These are phyloP conservation scores for Mercenaria mercenaria DNA, from an alignment of 1,140 invertebrate genomes.

Conservation along the genomic window DNA sequence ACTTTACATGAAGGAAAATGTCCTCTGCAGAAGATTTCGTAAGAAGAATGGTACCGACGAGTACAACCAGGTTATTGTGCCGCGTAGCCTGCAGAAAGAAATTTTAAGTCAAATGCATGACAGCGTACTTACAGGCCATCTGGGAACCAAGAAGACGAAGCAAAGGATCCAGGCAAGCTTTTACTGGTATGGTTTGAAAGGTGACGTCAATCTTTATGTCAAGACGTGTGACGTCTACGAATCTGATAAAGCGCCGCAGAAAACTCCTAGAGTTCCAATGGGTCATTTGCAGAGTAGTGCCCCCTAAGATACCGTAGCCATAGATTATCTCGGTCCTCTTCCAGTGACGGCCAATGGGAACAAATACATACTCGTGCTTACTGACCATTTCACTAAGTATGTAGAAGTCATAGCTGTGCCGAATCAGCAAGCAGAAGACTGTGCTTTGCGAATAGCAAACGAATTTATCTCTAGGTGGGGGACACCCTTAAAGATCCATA, in stretches of 20 bases:
- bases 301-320: neutral
- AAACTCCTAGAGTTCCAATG: neutral
- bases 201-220: neutral
- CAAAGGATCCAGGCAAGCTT: neutral
- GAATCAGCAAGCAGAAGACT: neutral
- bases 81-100: neutral
- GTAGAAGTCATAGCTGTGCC: neutral
- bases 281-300: neutral
- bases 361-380: too few species aligned
- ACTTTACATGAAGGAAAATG: neutral
- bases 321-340: too few species aligned
- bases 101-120: neutral
- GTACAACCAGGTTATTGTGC: neutral
- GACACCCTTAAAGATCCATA: too few species aligned
- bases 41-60: neutral
- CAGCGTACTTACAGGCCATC: neutral
- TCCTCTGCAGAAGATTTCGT: neutral
- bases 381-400: too few species aligned
- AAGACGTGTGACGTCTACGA: neutral
- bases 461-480: neutral
- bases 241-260: neutral
- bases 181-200: slow-evolving; percentile 1
- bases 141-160: neutral
- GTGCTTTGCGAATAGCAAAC: neutral
- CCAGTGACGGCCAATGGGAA: too few species aligned